A percentile compares a stretch with the other conserved stretches of the same genome.
Conservation (phyloP, 2,797 vertebrate species). For the Tympanoctomys barrerae region DNA sequence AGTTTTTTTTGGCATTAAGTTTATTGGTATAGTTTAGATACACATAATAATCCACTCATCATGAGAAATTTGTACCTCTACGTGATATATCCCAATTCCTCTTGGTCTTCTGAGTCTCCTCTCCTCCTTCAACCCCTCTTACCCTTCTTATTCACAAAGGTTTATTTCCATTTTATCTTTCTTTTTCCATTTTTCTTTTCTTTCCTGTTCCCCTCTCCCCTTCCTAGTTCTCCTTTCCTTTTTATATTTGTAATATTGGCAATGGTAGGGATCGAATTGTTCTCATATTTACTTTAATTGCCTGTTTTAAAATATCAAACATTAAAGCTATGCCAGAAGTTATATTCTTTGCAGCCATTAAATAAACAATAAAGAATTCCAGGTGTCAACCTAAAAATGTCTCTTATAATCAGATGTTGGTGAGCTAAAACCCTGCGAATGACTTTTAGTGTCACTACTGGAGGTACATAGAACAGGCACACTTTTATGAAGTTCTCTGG, state of each 20-base stretch:
- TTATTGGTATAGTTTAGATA: neutral
- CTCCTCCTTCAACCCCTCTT: neutral
- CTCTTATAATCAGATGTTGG: neutral
- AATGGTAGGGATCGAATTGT: neutral
- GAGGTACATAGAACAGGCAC: fast-evolving
- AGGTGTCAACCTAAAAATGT: neutral
- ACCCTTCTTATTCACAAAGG: neutral
- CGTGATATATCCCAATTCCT: neutral
- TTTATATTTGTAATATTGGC: neutral
- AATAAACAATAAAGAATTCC: neutral
- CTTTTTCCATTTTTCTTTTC: neutral
- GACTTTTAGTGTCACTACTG: neutral
- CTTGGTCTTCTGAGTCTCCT: neutral
- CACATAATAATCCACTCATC: neutral
- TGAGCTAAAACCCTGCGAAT: neutral
- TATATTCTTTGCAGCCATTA: neutral
- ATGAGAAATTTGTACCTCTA: neutral
- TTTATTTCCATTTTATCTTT: neutral
- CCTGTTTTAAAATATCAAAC: slow-evolving; percentile 13
- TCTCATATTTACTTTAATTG: neutral
- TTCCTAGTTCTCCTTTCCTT: neutral
- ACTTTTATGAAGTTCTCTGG: neutral
- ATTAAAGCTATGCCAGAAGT: neutral
- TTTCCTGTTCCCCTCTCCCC: neutral
- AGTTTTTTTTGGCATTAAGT: neutral